phyloP scores from a whole-genome alignment of 2,797 vertebrate genomes.

The Gastrophryne carolinensis region DNA sequence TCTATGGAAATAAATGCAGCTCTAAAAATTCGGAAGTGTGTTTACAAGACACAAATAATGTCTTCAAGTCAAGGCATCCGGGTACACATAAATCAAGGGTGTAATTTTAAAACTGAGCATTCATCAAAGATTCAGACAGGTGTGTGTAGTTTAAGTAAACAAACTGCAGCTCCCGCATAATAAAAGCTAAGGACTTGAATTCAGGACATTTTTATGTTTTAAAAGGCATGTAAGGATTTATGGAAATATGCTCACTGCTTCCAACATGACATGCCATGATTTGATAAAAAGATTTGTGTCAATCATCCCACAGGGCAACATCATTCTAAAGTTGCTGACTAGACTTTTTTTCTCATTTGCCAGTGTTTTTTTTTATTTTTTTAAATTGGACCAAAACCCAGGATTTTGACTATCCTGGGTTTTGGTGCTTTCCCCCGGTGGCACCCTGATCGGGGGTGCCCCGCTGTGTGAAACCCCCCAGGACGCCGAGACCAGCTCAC shows the following conservation, averaged over 20 bases:
- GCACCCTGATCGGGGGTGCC: too few species aligned
- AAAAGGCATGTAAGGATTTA: background rate
- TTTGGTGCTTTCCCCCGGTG: too few species aligned
- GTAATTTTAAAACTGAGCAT: constrained; percentile 1
- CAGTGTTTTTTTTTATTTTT: too few species aligned
- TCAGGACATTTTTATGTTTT: background rate
- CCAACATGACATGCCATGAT: too few species aligned
- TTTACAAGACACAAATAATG: constrained; percentile 2
- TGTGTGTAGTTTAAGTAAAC: background rate
- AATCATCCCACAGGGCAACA: too few species aligned
- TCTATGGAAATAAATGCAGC: background rate
- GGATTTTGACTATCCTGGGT: too few species aligned
- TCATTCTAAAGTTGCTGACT: too few species aligned
- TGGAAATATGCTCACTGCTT: background rate
- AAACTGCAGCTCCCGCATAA: background rate
- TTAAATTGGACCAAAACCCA: too few species aligned
- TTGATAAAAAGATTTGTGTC: too few species aligned
- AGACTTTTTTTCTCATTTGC: too few species aligned
- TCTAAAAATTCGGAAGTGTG: background rate
- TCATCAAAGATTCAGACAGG: background rate
- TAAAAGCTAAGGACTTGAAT: background rate
- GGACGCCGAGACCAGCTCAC: too few species aligned
- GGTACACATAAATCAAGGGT: constrained; percentile 9
- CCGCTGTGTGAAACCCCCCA: too few species aligned
- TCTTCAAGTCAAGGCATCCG: background rate